Percentiles rank a stretch among this genome's conserved stretches.
phyloP scores from a whole-genome alignment of 2,113 vertebrate species.

The Amphiprion percula region DNA sequence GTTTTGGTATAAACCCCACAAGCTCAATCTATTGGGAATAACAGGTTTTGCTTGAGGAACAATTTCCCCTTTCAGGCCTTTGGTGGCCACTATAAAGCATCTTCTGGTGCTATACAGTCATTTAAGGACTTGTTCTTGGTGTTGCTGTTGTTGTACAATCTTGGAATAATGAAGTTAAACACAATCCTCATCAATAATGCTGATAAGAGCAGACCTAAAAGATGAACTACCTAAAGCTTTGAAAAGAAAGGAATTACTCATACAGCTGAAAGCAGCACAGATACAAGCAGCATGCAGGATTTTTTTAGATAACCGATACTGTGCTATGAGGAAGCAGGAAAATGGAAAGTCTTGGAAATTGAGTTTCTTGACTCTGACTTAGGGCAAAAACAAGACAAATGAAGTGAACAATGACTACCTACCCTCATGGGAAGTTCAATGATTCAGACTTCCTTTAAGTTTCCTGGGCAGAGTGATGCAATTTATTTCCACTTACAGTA shows the following conservation, averaged over 20 bases:
- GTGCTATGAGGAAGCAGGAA: conserved; percentile 14
- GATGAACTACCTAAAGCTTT: background rate
- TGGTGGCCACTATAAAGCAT: conserved; percentile 28
- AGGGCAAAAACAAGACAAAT: conserved; percentile 46
- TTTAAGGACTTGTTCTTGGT: background rate
- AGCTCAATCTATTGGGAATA: conserved; percentile 66
- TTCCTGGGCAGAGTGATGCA: conserved; percentile 19
- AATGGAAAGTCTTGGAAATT: conserved; percentile 35
- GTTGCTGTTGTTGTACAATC: background rate
- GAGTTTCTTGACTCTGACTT: conserved; percentile 46
- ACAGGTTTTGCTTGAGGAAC: conserved; percentile 41
- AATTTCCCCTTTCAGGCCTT: conserved; percentile 32
- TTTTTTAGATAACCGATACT: conserved; percentile 19
- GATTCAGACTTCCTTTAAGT: conserved; percentile 48
- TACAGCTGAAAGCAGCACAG: background rate
- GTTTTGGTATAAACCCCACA: conserved; percentile 24
- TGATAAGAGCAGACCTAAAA: background rate
- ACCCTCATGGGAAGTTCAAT: conserved; percentile 23
- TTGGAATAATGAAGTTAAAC: conserved; percentile 19
- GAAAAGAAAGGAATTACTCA: background rate
- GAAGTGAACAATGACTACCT: conserved; percentile 46
- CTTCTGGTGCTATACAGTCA: conserved; percentile 1
- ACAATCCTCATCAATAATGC: conserved; percentile 5
- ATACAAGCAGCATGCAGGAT: background rate
- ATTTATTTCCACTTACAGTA: conserved; percentile 37